Evolutionary conservation across 1,140 invertebrate genomes (phyloP), one percentile per base, ranked within the genome.

Genomic region (Cheumatopsyche charites): DNA sequence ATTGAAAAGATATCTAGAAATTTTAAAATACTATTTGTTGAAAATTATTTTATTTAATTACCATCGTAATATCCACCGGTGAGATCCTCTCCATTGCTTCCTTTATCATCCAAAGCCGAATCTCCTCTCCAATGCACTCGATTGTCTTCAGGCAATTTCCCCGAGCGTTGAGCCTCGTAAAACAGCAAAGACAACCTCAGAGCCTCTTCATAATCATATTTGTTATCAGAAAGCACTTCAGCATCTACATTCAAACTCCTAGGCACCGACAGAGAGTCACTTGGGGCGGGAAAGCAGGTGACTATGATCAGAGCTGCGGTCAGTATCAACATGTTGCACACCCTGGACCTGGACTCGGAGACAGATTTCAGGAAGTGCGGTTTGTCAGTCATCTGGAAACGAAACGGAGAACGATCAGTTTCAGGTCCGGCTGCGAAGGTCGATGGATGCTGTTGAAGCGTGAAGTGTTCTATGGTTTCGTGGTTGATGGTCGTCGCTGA

Each of bases 1-100:
- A 36, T 3, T 9, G 29, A 9, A 36, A 36, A 36, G 9, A 36
- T 36, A 36, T 4, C 3, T 36, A 36, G 29, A 36, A 36, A 36
- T 36, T 3, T 36, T 4, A 36, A 36, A 36, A 36, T 36, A 36
- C n/a, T n/a, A n/a, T n/a, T 36, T 36, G 29, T 36, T 36, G 3
- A 36, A 36, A n/a, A n/a, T n/a, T 19, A 19, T 19, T 19, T 19
- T 52, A 2, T 52, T 52, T 12, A 58, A 62, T 55, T 79, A 89
- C 88, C 88, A 76, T 90, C 89, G 77, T 90, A 90, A 80, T 90
- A 90, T 55, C 89, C 89, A 49, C 89, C 89, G 12, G 83, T 87
- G 9, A 90, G 78, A 77, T 90, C 88, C 77, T 87, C 84, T 2
- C 86, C 87, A 36, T 85, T 80, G 4, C 79, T 74, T 4, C 85